A percentile compares a stretch with the other conserved stretches of the same genome.
Evolutionary conservation across 2,797 vertebrate species (phyloP).

Genomic region (Xiphophorus birchmanni): DNA sequence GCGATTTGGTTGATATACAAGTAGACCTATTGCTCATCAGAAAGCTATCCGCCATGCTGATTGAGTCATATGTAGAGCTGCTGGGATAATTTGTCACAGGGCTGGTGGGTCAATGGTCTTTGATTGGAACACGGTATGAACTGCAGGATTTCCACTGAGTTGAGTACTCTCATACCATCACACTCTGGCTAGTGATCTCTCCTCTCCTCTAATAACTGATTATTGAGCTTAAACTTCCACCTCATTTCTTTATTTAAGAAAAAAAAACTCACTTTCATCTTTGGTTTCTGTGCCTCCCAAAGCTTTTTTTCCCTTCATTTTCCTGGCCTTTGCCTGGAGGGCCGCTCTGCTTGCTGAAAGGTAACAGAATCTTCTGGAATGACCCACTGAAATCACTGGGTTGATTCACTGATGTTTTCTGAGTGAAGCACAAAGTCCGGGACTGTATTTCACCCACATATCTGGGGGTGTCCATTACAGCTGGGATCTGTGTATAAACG

Average conservation of each 20-base stretch:
- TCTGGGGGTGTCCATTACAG: constrained; percentile 72
- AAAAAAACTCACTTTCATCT: constrained; percentile 28
- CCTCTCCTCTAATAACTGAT: constrained; percentile 22
- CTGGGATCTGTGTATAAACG: constrained; percentile 53
- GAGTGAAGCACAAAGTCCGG: constrained; percentile 65
- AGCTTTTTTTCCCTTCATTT: constrained; percentile 36
- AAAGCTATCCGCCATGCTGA: constrained; percentile 72
- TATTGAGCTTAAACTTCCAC: constrained; percentile 29
- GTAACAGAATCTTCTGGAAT: constrained; percentile 80
- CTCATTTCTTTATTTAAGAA: constrained; percentile 22
- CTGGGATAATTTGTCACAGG: constrained; percentile 79
- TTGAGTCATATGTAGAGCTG: constrained; percentile 76
- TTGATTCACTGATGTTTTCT: constrained; percentile 76
- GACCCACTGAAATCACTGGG: constrained; percentile 73
- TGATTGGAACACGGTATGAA: constrained; percentile 73
- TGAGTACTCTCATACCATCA: constrained; percentile 51
- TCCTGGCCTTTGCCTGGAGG: constrained; percentile 70
- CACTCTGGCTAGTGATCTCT: constrained; percentile 42
- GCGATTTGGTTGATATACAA: constrained; percentile 67
- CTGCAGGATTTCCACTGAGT: constrained; percentile 64
- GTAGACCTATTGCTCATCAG: constrained; percentile 72
- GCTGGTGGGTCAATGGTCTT: constrained; percentile 72
- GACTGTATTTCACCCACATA: constrained; percentile 55
- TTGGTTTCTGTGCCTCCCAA: constrained; percentile 12
- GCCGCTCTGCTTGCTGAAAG: constrained; percentile 74